Percentiles rank a stretch among this genome's conserved stretches.
phyloP scores from a whole-genome alignment of 2,888 invertebrate species.

The Watsonalla binaria region DNA sequence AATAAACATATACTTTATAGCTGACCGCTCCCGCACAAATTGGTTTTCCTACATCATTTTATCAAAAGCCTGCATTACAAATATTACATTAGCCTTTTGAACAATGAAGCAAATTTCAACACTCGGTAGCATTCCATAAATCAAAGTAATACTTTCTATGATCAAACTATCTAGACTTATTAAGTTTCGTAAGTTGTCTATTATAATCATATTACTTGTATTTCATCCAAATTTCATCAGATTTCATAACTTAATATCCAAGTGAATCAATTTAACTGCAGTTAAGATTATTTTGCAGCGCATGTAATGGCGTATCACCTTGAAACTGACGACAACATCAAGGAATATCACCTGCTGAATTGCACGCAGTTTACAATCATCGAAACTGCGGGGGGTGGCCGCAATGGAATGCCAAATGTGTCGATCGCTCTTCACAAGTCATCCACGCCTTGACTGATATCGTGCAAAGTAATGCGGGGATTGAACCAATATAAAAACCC shows the following conservation, averaged over 20 bases:
- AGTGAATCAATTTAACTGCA: conserved; percentile 7
- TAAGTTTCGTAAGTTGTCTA: not conserved
- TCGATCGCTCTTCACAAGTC: conserved; percentile 26
- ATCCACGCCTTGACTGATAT: conserved; percentile 32
- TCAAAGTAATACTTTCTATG: not conserved
- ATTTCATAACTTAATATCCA: conserved; percentile 15
- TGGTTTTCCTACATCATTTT: not conserved
- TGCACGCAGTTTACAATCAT: conserved; percentile 30
- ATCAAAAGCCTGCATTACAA: not conserved
- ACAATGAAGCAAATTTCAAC: not conserved
- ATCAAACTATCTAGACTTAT: not conserved
- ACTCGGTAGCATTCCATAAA: not conserved
- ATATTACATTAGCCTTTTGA: not conserved
- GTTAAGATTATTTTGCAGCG: conserved; percentile 2
- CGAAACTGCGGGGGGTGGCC: conserved; percentile 42
- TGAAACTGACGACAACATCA: conserved; percentile 20
- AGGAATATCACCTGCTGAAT: conserved; percentile 23
- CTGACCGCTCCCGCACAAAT: not conserved
- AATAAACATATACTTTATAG: not conserved
- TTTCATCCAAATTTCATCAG: conserved; percentile 5
- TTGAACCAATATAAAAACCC: conserved; percentile 47
- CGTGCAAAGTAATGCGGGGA: conserved; percentile 30
- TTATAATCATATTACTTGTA: too few relatives aligned
- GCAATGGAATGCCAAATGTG: conserved; percentile 33
- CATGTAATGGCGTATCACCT: conserved; percentile 11